Percentiles rank a stretch among this genome's conserved stretches.
Evolutionary conservation across 2,797 vertebrate genomes (phyloP).

Genomic region (Melanogrammus aeglefinus): DNA sequence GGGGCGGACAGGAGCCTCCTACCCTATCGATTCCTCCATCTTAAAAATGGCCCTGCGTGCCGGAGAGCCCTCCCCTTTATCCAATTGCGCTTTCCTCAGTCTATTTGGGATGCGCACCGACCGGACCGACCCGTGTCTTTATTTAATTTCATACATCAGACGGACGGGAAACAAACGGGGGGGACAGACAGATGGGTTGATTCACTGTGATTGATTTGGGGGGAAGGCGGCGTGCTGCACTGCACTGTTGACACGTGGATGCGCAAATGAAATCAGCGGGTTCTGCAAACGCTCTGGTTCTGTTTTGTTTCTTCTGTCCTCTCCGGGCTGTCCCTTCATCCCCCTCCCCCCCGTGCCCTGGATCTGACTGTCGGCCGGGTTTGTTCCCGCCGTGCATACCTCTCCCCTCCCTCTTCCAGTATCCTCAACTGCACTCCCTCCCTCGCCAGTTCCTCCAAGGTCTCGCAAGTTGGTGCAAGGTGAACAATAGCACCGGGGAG

Average conservation of each 20-base stretch:
- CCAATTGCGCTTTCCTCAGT: conserved; percentile 51
- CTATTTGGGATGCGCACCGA: background rate
- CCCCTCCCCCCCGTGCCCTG: conserved; percentile 11
- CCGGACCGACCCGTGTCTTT: background rate
- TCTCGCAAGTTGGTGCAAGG: conserved; percentile 66
- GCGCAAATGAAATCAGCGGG: background rate
- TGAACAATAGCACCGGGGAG: conserved; percentile 36
- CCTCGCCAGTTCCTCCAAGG: conserved; percentile 62
- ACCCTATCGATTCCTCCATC: conserved; percentile 62
- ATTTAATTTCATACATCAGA: background rate
- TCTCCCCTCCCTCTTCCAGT: conserved; percentile 37
- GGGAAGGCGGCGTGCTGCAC: background rate
- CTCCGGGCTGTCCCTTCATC: background rate
- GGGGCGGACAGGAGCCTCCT: conserved; percentile 33
- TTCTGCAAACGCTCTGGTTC: conserved; percentile 5
- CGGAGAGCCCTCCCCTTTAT: conserved; percentile 48
- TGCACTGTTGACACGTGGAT: background rate
- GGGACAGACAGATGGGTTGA: background rate
- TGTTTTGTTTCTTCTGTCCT: conserved; percentile 31
- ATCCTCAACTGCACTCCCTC: conserved; percentile 49
- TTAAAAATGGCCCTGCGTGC: conserved; percentile 42
- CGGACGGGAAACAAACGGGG: background rate
- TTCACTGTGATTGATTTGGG: background rate
- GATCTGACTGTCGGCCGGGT: conserved; percentile 14
- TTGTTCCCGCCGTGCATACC: background rate